A percentile compares a stretch with the other conserved stretches of the same genome.
These are phyloP conservation scores for Diphyllodes magnificus DNA, from an alignment of 2,113 vertebrate genomes.

Conservation along the genomic window DNA sequence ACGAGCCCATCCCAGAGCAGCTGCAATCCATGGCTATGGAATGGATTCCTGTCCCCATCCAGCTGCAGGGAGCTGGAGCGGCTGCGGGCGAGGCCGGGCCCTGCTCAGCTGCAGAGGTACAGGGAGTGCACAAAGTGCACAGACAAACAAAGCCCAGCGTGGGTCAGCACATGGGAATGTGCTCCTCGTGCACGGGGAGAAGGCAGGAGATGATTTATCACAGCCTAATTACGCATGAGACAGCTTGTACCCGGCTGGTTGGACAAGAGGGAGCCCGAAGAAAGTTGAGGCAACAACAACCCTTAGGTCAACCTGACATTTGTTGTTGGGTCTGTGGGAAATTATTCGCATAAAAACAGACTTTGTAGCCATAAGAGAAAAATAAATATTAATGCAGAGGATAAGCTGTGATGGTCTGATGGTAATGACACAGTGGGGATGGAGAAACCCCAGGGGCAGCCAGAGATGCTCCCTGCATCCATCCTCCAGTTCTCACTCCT, in stretches of 20 bases:
- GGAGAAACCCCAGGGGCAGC: neutral
- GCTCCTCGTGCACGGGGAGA: neutral
- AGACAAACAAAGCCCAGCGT: neutral
- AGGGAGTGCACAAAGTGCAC: neutral
- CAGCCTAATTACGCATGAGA: neutral
- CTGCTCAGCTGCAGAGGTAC: neutral
- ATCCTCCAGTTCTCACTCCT: neutral
- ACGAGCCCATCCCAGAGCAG: rapidly evolving
- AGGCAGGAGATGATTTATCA: neutral
- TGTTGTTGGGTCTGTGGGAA: neutral
- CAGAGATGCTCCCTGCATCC: neutral
- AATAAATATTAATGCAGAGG: neutral
- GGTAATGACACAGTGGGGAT: rapidly evolving
- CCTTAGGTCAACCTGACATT: slow-evolving; percentile 52
- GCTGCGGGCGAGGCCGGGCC: neutral
- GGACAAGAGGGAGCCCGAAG: neutral
- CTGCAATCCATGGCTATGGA: rapidly evolving
- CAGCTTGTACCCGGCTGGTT: slow-evolving; percentile 3
- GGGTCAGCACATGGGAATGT: neutral
- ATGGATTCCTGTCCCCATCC: neutral
- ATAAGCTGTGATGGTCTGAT: neutral
- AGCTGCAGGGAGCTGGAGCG: neutral
- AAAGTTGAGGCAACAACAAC: neutral
- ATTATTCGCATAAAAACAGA: neutral
- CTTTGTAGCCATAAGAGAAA: neutral